A percentile compares a stretch with the other conserved stretches of the same genome.
Evolutionary conservation across 1,140 invertebrate species (phyloP).

Genomic region (Drosophila kepulauana): DNA sequence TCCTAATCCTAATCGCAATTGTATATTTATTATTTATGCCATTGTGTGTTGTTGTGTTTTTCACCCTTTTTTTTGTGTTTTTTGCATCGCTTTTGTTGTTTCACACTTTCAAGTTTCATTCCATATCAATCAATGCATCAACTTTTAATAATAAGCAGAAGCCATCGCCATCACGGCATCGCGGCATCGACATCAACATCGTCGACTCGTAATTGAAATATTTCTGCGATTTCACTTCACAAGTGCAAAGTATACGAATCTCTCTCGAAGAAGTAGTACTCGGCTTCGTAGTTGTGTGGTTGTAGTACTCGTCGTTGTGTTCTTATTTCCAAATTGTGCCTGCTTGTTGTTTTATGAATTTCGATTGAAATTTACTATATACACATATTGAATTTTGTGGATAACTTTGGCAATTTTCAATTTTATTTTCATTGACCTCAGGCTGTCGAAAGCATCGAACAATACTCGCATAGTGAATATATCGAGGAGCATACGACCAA

Average conservation of each 20-base stretch:
- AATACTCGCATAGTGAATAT: conserved; percentile 79
- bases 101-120: conserved; percentile 68
- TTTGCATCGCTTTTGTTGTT: conserved; percentile 41
- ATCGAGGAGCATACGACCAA: conserved; percentile 80
- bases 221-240: conserved; percentile 43
- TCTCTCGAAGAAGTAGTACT: conserved; percentile 1
- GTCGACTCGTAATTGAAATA: conserved; percentile 40
- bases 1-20: conserved; percentile 6
- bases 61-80: conserved; percentile 5
- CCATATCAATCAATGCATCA: conserved; percentile 63
- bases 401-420: conserved; percentile 47
- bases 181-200: conserved; percentile 1
- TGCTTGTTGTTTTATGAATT: conserved; percentile 41
- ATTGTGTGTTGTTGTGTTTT: conserved; percentile 26
- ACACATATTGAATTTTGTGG: conserved; percentile 26
- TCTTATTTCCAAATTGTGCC: conserved; percentile 36
- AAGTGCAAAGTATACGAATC: conserved; percentile 73
- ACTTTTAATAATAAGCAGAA: conserved; percentile 76
- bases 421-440: conserved; percentile 75
- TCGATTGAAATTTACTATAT: conserved; percentile 21
- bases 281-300: conserved; percentile 1
- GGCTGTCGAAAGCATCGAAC: conserved; percentile 84
- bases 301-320: conserved; percentile 28
- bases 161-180: neutral
- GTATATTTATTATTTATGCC: conserved; percentile 24